phyloP scores from a whole-genome alignment of 2,113 vertebrate genomes.

The Lophius piscatorius region DNA sequence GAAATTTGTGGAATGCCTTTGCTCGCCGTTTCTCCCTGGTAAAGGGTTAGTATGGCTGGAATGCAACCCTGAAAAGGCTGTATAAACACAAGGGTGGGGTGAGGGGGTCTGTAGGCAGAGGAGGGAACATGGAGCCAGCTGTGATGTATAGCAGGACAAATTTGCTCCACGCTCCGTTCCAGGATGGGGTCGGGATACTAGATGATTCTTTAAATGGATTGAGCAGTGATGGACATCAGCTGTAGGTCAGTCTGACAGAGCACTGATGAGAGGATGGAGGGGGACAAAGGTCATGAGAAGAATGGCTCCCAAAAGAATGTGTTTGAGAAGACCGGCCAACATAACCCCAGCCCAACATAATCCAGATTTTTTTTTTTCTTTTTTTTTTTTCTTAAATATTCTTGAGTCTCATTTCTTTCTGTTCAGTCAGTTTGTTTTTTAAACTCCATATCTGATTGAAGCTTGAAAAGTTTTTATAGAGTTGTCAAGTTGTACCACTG shows the following conservation, averaged over 20 bases:
- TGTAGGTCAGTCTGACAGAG: slow-evolving; percentile 40
- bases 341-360: not conserved
- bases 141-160: slow-evolving; percentile 34
- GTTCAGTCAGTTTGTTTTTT: no score
- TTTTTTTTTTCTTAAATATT: no score
- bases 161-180: slow-evolving; percentile 36
- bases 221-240: slow-evolving; percentile 52
- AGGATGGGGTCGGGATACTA: slow-evolving; percentile 28
- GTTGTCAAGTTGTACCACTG: no score
- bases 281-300: slow-evolving; percentile 66
- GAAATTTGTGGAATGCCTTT: slow-evolving; percentile 69
- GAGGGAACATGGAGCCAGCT: slow-evolving; percentile 23
- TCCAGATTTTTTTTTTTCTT: no score
- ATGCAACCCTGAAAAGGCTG: slow-evolving; percentile 77
- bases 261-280: slow-evolving; percentile 23
- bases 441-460: no score
- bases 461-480: no score
- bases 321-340: slow-evolving; percentile 28
- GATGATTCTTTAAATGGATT: slow-evolving; percentile 13
- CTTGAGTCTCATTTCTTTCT: no score
- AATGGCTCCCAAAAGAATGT: slow-evolving; percentile 50
- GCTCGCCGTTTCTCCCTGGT: slow-evolving; percentile 63
- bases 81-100: slow-evolving; percentile 65
- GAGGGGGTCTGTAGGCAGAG: slow-evolving; percentile 21
- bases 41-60: slow-evolving; percentile 74